Conservation (phyloP, 2,113 vertebrate species). For the Antidorcas marsupialis region DNA sequence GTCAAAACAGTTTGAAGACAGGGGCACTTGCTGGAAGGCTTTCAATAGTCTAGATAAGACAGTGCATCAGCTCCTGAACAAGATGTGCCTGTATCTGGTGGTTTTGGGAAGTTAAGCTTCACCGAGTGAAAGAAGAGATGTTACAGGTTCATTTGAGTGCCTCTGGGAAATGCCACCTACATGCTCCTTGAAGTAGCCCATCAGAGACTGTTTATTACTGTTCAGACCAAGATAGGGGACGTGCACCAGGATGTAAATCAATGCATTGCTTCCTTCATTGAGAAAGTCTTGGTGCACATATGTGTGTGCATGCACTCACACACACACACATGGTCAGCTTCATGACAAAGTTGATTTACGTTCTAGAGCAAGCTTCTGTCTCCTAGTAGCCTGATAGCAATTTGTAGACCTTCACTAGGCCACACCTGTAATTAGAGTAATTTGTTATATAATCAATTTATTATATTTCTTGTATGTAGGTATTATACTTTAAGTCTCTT, state of each 20-base stretch:
- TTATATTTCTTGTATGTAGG: background rate
- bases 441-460: background rate
- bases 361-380: background rate
- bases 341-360: background rate
- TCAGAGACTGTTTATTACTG: background rate
- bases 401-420: background rate
- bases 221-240: background rate
- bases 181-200: background rate
- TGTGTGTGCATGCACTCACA: background rate
- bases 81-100: background rate
- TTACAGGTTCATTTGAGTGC: background rate
- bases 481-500: background rate
- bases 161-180: background rate
- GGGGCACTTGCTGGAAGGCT: background rate
- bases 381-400: background rate
- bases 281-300: background rate
- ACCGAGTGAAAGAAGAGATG: background rate
- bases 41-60: accelerated
- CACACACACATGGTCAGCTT: background rate
- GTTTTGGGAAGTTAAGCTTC: background rate
- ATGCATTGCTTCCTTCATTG: background rate
- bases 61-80: background rate
- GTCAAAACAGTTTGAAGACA: background rate
- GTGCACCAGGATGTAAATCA: background rate
- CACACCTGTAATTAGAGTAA: background rate